Evolutionary conservation across 2,113 vertebrate genomes (phyloP).

Genomic region (Caranx melampygus): DNA sequence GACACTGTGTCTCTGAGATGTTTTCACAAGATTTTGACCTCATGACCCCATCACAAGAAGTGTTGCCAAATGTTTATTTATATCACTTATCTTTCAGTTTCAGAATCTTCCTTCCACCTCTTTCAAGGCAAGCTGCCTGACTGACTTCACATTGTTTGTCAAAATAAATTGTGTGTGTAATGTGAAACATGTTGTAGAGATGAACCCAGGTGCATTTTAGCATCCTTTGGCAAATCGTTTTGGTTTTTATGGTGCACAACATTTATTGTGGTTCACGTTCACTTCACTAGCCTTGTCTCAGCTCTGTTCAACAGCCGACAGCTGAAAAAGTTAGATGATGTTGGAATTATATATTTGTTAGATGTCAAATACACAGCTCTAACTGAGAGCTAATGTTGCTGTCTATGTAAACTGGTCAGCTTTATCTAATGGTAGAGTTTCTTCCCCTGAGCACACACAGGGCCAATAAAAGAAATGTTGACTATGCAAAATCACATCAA

Average conservation of each 20-base stretch:
- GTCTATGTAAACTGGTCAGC: background rate
- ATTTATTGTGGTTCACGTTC: background rate
- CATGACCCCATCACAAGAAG: background rate
- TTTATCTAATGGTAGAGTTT: background rate
- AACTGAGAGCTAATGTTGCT: background rate
- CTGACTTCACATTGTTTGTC: too few relatives aligned
- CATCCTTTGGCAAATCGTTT: background rate
- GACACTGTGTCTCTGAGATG: background rate
- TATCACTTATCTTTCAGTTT: background rate
- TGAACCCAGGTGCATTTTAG: background rate
- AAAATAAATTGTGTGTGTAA: too few relatives aligned
- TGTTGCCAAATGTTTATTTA: background rate
- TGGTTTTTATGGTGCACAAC: background rate
- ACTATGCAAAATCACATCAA: background rate
- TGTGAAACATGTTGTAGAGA: background rate
- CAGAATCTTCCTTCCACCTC: background rate
- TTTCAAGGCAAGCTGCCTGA: background rate
- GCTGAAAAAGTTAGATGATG: background rate
- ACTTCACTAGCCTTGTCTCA: background rate
- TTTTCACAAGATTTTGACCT: background rate
- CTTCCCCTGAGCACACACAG: background rate
- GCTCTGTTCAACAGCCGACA: too few relatives aligned
- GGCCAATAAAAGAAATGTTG: background rate
- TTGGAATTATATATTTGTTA: background rate
- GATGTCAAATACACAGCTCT: too few relatives aligned